Percentiles rank a stretch among this genome's conserved stretches.
Evolutionary conservation across 2,888 invertebrate species (phyloP).

Genomic region (Drosophila villosipedis): DNA sequence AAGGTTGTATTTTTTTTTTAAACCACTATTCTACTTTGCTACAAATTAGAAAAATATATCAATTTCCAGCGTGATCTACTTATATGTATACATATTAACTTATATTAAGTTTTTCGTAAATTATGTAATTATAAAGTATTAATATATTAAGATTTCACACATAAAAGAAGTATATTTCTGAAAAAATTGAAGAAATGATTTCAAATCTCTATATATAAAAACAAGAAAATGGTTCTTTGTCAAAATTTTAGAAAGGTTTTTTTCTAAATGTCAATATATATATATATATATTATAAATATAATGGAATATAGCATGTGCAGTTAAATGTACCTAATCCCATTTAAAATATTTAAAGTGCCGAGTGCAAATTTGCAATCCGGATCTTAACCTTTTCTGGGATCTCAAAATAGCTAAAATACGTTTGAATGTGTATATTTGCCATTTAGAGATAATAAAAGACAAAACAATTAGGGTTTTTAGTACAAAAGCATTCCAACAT

Average conservation of each 20-base stretch:
- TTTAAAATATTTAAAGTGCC: conserved; percentile 26
- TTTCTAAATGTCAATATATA: background rate
- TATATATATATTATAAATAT: background rate
- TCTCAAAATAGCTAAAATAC: conserved; percentile 26
- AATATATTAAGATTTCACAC: background rate
- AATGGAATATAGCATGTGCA: background rate
- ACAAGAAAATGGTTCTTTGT: background rate
- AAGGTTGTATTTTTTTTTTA: background rate
- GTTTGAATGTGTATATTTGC: conserved; percentile 1
- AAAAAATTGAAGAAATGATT: background rate
- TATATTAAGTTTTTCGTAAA: background rate
- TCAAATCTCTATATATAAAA: background rate
- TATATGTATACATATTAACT: background rate
- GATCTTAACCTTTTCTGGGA: conserved; percentile 26
- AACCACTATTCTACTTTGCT: background rate
- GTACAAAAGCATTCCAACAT: conserved; percentile 21
- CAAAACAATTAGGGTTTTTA: conserved; percentile 32
- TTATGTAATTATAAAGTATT: background rate
- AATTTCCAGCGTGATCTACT: background rate
- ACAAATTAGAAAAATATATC: background rate
- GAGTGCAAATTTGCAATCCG: conserved; percentile 17
- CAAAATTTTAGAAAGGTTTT: background rate
- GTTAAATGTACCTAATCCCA: background rate
- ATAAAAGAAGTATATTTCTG: background rate
- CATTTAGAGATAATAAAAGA: conserved; percentile 22